Percentiles rank a stretch among this genome's conserved stretches.
Evolutionary conservation across 2,797 vertebrate species (phyloP).

Genomic region (Dromococcyx pavoninus): DNA sequence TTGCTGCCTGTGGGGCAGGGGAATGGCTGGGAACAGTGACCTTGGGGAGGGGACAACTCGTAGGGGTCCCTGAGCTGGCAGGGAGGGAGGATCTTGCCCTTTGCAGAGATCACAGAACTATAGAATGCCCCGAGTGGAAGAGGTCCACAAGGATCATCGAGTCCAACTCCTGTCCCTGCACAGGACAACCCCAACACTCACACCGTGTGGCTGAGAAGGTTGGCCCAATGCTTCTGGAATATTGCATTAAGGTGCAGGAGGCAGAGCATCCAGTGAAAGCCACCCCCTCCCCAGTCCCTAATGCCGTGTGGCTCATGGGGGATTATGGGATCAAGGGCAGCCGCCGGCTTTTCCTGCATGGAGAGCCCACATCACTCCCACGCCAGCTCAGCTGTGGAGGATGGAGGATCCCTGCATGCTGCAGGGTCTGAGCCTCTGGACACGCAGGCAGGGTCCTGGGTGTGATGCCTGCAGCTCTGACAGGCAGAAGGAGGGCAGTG

Average conservation of each 20-base stretch:
- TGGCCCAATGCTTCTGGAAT: no score
- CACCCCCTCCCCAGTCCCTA: neutral
- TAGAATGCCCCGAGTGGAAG: no score
- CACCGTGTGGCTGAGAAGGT: no score
- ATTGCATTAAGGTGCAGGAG: neutral
- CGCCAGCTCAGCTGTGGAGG: accelerated
- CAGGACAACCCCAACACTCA: no score
- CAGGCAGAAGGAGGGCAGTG: neutral
- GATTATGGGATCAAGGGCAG: slow-evolving; percentile 52
- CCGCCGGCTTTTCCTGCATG: neutral
- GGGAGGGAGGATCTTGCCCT: neutral
- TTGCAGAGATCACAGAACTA: neutral
- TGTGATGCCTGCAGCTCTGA: neutral
- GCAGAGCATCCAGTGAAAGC: slow-evolving; percentile 18
- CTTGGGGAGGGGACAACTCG: neutral
- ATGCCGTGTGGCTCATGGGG: neutral
- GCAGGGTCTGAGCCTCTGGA: accelerated
- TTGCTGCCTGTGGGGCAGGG: no score
- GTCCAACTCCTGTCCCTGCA: no score
- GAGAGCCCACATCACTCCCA: neutral
- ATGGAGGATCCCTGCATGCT: neutral
- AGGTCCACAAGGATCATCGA: no score
- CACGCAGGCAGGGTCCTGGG: neutral
- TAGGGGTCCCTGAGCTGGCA: neutral
- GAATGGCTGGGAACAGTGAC: neutral